These are phyloP conservation scores for Nemurella pictetii DNA, from an alignment of 2,888 invertebrate species.

Conservation along the genomic window DNA sequence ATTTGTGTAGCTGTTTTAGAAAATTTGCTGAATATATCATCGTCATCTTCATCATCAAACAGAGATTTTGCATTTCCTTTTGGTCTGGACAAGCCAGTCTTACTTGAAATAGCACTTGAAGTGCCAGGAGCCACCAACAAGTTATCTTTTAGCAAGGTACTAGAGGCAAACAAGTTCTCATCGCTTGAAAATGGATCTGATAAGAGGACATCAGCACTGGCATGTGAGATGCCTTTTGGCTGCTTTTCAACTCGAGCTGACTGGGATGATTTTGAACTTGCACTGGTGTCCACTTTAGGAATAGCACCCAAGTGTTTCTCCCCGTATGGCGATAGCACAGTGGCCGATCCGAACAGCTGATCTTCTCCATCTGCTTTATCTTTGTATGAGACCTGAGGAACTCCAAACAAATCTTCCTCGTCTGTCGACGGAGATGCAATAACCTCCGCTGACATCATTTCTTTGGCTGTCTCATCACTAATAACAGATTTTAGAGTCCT, in stretches of 20 bases:
- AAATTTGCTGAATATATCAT: neutral
- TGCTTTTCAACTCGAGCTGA: neutral
- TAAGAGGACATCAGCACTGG: neutral
- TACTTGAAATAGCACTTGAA: neutral
- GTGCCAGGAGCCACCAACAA: neutral
- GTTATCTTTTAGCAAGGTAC: neutral
- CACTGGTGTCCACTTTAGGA: neutral
- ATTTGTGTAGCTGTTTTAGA: neutral
- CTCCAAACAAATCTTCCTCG: slow-evolving; percentile 54
- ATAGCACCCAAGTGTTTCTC: neutral
- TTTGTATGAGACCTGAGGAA: slow-evolving; percentile 50
- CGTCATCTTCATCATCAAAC: neutral
- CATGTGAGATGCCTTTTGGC: neutral
- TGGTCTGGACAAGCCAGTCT: neutral
- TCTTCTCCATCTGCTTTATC: slow-evolving; percentile 46
- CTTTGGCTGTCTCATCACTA: neutral
- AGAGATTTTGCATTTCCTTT: neutral
- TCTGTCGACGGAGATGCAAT: slow-evolving; percentile 53
- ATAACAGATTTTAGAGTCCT: neutral
- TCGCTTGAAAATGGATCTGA: neutral
- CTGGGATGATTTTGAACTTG: neutral
- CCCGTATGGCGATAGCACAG: slow-evolving; percentile 50
- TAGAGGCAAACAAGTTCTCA: neutral
- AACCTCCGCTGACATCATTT: neutral
- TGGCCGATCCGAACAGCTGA: slow-evolving; percentile 50